A percentile compares a stretch with the other conserved stretches of the same genome.
These are phyloP conservation scores for Lepilemur ruficaudatus DNA, from an alignment of 2,797 vertebrate genomes.

Conservation along the genomic window DNA sequence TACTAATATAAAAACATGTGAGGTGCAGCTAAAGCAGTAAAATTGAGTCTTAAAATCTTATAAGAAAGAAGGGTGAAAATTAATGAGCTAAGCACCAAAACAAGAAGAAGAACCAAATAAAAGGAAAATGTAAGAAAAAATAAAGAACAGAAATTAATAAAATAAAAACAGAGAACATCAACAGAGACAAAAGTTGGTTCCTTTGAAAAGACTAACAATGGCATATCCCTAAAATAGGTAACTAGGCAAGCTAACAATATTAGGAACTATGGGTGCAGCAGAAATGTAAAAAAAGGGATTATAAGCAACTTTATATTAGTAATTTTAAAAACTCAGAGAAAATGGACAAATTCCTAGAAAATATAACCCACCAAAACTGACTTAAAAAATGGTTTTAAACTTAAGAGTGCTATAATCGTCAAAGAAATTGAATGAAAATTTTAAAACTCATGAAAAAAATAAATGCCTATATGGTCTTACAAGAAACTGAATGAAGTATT, in stretches of 20 bases:
- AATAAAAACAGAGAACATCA: neutral
- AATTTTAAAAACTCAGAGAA: conserved; percentile 5
- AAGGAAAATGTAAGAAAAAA: neutral
- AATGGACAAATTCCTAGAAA: neutral
- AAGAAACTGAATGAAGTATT: neutral
- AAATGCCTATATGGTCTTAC: neutral
- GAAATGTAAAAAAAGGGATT: neutral
- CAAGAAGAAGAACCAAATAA: neutral
- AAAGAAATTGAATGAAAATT: neutral
- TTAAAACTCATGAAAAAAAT: neutral
- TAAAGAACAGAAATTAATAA: conserved; percentile 6
- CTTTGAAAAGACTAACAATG: neutral
- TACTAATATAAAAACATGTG: neutral
- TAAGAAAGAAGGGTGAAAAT: neutral
- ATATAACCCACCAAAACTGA: neutral
- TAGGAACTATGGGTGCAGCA: neutral
- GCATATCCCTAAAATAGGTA: neutral
- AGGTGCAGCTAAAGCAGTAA: neutral
- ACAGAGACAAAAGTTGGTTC: neutral
- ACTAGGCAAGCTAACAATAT: neutral
- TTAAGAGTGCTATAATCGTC: neutral
- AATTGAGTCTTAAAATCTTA: neutral
- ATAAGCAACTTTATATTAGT: neutral
- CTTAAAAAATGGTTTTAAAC: neutral
- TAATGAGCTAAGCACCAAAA: neutral